Evolutionary conservation across 2,797 vertebrate species (phyloP).

Genomic region (Oreortyx pictus): DNA sequence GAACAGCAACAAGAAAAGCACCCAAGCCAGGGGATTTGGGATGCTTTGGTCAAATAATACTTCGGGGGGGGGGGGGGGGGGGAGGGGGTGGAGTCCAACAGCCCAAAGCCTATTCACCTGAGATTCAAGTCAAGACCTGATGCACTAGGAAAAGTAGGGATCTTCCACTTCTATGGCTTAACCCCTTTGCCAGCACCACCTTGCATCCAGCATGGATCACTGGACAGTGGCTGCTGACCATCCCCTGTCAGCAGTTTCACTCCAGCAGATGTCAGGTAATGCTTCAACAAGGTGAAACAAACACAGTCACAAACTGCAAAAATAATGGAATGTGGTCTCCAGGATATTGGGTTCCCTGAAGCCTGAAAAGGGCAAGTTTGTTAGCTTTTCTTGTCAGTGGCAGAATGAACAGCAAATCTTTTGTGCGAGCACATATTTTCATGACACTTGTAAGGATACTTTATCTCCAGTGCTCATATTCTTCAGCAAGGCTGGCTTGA

Average conservation of each 20-base stretch:
- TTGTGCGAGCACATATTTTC: background rate
- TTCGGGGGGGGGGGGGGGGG: background rate
- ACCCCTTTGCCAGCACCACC: background rate
- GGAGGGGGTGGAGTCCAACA: background rate
- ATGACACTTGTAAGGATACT: background rate
- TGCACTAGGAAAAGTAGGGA: background rate
- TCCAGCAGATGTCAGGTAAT: background rate
- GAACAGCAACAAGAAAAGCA: conserved; percentile 57
- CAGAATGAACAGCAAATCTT: background rate
- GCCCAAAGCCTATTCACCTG: background rate
- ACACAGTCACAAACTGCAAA: background rate
- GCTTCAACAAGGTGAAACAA: background rate
- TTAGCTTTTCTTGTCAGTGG: background rate
- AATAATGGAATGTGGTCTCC: background rate
- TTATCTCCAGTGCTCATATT: background rate
- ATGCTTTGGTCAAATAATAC: conserved; percentile 46
- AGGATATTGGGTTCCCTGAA: background rate
- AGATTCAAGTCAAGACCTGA: background rate
- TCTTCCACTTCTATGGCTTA: background rate
- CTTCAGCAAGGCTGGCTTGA: conserved; percentile 1
- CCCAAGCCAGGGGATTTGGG: background rate
- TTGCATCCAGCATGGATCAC: background rate
- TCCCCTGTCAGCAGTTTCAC: background rate
- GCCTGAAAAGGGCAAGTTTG: background rate
- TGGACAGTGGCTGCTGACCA: background rate